Base-by-base conservation (phyloP, 2,113 vertebrate genomes). In the Cricetomys ansorgei region DNA sequence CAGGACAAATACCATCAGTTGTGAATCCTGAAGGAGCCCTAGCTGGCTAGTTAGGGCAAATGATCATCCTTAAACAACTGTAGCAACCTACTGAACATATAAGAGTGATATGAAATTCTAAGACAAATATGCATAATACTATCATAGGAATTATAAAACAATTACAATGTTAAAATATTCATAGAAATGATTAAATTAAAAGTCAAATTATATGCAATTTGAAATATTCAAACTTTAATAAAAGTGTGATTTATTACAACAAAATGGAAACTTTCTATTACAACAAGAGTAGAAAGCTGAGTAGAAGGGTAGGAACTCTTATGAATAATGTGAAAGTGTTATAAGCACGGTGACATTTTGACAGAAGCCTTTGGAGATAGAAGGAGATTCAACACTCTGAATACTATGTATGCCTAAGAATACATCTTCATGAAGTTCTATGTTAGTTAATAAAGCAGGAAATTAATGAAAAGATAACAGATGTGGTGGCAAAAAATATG, bases 1-100 rank as follows among this genome's bases (percentile, higher is more conserved):
- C 50, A 2, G 0, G 7, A 3, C 4, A 45, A 3, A 7, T 19
- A 0, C 3, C 17, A 40, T 45, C 21, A 27, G 8, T 6, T 91
- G 1, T 72, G 23, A 87, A 1, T 43, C 2, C 9, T 3, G 4
- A 29, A 87, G 27, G 1, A 2, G 43, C 27, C 67, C 8, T 6
- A 40, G 21, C 25, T 62, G n/a, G 11, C 55, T 29, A 0, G 8
- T 59, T 79, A 10, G 4, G 27, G 3, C 0, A 65, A 37, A 15
- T 48, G 4, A 16, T 25, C 3, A 90, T 64, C 16, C 19, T 34
- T 62, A 88, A 80, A 31, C 0, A 43, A n/a, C 13, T 77, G 5
- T 81, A 62, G 17, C 15, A 79, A 48, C 45, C 23, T 64, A 76
- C 80, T 77, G 0, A 94, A 1, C 6, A 15, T 50, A 59, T 87